A percentile compares a stretch with the other conserved stretches of the same genome.
These are phyloP conservation scores for Meandrusa payeni DNA, from an alignment of 2,888 invertebrate species.

Conservation along the genomic window DNA sequence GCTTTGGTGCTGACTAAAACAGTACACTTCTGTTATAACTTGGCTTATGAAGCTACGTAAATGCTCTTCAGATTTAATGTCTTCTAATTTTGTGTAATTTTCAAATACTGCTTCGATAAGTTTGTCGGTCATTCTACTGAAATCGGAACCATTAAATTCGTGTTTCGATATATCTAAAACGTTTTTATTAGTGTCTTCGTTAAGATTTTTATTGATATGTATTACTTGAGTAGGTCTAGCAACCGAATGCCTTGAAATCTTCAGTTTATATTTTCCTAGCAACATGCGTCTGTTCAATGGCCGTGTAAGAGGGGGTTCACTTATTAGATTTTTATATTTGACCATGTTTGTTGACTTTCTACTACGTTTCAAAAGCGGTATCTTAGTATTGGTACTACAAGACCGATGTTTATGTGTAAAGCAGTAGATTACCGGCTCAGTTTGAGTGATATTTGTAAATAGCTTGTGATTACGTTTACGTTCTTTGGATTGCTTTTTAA, in stretches of 20 bases:
- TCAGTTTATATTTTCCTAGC: slow-evolving; percentile 42
- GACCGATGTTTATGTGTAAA: slow-evolving; percentile 41
- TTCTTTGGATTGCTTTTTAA: slow-evolving; percentile 11
- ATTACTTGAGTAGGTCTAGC: slow-evolving; percentile 16
- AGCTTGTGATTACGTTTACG: background rate
- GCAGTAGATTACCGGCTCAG: slow-evolving; percentile 40
- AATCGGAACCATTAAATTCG: slow-evolving; percentile 39
- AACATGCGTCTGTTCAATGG: slow-evolving; percentile 53
- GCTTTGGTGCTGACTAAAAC: slow-evolving; percentile 38
- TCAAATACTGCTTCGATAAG: slow-evolving; percentile 50
- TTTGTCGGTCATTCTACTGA: slow-evolving; percentile 52
- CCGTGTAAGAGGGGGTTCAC: slow-evolving; percentile 51
- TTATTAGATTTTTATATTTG: slow-evolving; percentile 52
- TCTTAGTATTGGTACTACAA: background rate
- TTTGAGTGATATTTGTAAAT: slow-evolving; percentile 5
- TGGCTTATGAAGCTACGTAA: slow-evolving; percentile 46
- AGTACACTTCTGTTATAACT: slow-evolving; percentile 54
- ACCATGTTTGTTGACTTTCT: slow-evolving; percentile 64
- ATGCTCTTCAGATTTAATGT: slow-evolving; percentile 19
- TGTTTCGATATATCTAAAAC: slow-evolving; percentile 42
- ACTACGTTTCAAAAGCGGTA: slow-evolving; percentile 48
- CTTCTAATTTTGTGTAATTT: slow-evolving; percentile 30
- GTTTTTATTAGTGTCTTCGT: slow-evolving; percentile 33
- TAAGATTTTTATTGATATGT: slow-evolving; percentile 26
- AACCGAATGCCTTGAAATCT: slow-evolving; percentile 27